phyloP scores from a whole-genome alignment of 2,113 vertebrate species.

The Poecile atricapillus region DNA sequence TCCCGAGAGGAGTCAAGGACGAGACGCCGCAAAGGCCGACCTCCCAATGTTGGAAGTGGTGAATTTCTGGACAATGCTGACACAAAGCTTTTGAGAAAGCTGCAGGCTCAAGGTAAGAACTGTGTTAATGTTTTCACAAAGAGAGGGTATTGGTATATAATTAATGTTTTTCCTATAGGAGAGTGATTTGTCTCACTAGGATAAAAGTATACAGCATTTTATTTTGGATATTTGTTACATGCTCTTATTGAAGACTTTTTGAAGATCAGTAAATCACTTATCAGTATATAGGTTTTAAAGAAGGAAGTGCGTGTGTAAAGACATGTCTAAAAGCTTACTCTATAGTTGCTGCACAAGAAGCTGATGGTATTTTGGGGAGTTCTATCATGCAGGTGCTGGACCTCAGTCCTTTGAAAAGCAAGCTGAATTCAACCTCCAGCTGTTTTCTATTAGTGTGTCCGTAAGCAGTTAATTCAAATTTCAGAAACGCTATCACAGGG shows the following conservation, averaged over 20 bases:
- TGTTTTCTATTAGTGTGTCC: neutral
- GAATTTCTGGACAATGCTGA: conserved; percentile 77
- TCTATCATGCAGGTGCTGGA: neutral
- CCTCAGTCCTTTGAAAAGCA: neutral
- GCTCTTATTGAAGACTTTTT: neutral
- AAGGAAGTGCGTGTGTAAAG: neutral
- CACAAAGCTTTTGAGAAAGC: conserved; percentile 86
- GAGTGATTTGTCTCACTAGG: neutral
- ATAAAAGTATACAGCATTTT: neutral
- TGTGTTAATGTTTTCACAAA: neutral
- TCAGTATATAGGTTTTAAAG: neutral
- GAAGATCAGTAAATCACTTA: neutral
- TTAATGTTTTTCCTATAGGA: neutral
- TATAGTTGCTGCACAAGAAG: neutral
- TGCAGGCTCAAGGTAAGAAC: conserved; percentile 89
- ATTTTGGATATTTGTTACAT: neutral
- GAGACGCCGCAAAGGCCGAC: conserved; percentile 79
- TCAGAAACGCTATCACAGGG: neutral
- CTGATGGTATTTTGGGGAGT: neutral
- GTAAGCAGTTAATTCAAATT: neutral
- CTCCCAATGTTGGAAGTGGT: conserved; percentile 74
- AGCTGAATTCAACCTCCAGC: neutral
- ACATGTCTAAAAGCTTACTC: neutral
- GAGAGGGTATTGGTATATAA: neutral
- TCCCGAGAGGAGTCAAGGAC: conserved; percentile 72